Evolutionary conservation across 2,888 invertebrate species (phyloP).

Genomic region (Scaptomyza tumidula): DNA sequence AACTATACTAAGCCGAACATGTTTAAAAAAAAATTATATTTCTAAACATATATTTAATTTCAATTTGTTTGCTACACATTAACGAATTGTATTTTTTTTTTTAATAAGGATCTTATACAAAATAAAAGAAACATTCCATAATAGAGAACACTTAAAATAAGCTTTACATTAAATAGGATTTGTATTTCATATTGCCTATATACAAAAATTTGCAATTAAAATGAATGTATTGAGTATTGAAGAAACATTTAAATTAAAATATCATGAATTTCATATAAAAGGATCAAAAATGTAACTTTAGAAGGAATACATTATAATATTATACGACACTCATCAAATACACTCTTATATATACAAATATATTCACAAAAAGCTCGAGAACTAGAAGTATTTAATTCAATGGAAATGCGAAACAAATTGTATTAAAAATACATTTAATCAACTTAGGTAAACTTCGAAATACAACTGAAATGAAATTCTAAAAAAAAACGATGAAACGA

Average conservation of each 20-base stretch:
- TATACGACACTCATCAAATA: not conserved
- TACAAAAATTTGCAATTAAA: no score
- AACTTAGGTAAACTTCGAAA: not conserved
- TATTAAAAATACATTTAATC: not conserved
- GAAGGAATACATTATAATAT: not conserved
- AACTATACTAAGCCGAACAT: no score
- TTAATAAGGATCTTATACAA: no score
- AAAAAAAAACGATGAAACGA: conserved; percentile 22
- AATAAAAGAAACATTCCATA: not conserved
- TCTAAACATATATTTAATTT: no score
- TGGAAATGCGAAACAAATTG: not conserved
- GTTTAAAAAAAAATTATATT: no score
- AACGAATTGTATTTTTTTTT: no score
- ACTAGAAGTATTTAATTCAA: not conserved
- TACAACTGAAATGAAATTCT: conserved; percentile 9
- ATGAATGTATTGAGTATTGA: not conserved
- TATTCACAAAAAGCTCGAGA: not conserved
- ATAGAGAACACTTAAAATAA: not conserved
- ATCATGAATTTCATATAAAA: not conserved
- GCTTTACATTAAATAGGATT: not conserved
- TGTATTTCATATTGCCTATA: not conserved
- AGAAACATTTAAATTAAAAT: not conserved
- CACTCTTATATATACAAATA: not conserved
- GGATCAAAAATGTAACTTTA: no score
- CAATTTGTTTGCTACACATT: no score